These are phyloP conservation scores for Epinephelus lanceolatus DNA, from an alignment of 2,113 vertebrate genomes.

Conservation along the genomic window DNA sequence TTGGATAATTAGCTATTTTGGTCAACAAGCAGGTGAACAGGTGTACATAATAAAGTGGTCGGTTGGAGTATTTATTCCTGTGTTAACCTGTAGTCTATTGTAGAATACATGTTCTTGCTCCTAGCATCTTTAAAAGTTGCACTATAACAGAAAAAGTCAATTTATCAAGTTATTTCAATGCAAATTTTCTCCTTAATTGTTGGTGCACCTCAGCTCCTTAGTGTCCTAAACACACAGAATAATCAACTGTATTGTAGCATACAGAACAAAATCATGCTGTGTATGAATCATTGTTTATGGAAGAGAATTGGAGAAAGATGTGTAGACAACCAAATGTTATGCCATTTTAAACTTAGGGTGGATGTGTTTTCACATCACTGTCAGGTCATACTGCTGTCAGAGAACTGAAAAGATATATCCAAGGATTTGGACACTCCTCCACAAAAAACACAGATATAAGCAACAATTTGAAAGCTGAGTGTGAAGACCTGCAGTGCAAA, in stretches of 20 bases:
- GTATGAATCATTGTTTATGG: neutral
- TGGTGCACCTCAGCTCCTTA: neutral
- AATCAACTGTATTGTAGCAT: neutral
- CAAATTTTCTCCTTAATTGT: neutral
- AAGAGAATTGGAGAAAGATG: neutral
- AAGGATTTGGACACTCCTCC: neutral
- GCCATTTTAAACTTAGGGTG: neutral
- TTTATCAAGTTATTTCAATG: neutral
- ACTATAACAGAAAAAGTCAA: neutral
- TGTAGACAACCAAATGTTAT: neutral
- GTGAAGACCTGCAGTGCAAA: conserved; percentile 6
- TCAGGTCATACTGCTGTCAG: neutral
- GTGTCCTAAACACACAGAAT: neutral
- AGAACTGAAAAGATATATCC: neutral
- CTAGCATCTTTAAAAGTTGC: neutral
- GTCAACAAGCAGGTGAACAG: too few relatives aligned
- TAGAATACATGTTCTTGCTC: neutral
- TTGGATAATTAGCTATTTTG: too few relatives aligned
- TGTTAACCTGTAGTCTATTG: neutral
- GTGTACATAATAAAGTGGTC: too few relatives aligned
- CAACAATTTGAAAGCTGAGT: neutral
- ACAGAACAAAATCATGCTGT: neutral
- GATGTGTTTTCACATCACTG: neutral
- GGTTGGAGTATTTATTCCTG: neutral
- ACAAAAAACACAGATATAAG: neutral